Evolutionary conservation across 2,888 invertebrate species (phyloP).

Genomic region (Homarus gammarus): DNA sequence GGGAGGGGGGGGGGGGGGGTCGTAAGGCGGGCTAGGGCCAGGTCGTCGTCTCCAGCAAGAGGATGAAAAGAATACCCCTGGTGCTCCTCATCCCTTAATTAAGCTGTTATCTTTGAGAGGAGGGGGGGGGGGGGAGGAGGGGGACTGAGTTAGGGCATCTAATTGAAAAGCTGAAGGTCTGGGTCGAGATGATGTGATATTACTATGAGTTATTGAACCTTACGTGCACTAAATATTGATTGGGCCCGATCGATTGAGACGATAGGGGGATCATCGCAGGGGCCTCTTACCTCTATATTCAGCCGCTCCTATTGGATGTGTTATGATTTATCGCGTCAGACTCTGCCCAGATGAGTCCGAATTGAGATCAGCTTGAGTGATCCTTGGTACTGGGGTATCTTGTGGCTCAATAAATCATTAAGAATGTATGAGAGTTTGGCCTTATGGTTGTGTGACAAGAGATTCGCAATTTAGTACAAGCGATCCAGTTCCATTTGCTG

Average conservation of each 20-base stretch:
- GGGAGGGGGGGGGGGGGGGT: conserved; percentile 1
- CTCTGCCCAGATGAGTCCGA: background rate
- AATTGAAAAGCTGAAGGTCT: conserved; percentile 43
- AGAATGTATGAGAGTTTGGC: background rate
- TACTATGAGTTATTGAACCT: conserved; percentile 22
- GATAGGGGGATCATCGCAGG: conserved; percentile 20
- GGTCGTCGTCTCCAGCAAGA: no score
- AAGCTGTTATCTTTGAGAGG: conserved; percentile 30
- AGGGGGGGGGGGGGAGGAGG: no score
- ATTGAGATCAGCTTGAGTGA: background rate
- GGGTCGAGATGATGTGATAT: conserved; percentile 28
- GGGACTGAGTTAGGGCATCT: conserved; percentile 29
- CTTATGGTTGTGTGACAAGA: background rate
- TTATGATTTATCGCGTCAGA: conserved; percentile 21
- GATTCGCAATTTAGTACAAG: background rate
- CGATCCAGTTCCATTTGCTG: background rate
- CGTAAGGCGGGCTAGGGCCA: background rate
- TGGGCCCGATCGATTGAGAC: conserved; percentile 21
- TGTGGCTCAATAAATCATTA: background rate
- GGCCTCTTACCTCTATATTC: background rate
- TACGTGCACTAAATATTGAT: conserved; percentile 46
- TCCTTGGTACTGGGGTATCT: background rate
- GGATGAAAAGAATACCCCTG: background rate
- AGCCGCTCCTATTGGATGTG: background rate
- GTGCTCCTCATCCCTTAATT: conserved; percentile 18